Base-by-base conservation (phyloP, 2,113 vertebrate genomes). In the Vimba vimba region DNA sequence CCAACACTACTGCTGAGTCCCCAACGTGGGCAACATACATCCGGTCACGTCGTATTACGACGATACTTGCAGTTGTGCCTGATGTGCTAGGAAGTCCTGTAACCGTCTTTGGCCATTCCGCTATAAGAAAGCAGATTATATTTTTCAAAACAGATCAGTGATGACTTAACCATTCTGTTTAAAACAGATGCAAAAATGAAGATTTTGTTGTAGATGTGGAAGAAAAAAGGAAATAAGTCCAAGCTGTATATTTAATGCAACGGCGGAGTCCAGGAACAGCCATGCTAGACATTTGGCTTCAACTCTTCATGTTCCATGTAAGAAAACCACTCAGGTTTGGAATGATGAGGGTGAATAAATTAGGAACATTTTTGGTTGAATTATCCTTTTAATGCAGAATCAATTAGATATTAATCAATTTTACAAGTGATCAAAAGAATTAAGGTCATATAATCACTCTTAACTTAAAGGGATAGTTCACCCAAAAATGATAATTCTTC, bases 11-110 rank as follows among this genome's bases (percentile, higher is more conserved):
- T 0, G 97, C 98, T 0, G 98, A 99, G 91, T 99, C 98, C 0
- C 98, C 98, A 2, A 99, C 98, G 0, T 99, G 98, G 10, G 98
- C 98, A 30, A 99, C 97, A 4, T 96, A 99, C 96, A 99, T 97
- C 91, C 96, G 97, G 59, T 95, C 95, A 12, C 97, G 97, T 0
- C 98, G 96, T 89, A 99, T 98, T 88, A 99, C 97, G 0, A 99
- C 96, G 88, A 99, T 96, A 0, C 97, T 99, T 87, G 98, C 98
- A 3, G 98, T 99, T 64, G 98, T 99, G 62, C 98, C 98, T 0
- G 98, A 99, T 0, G 98, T 99, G 88, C 98, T 99, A 9, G 98
- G 98, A 66, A 99, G 96, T 17, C 98, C 98, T 0, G 97, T 99
- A 83, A 98, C 96, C 1, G 97, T 99, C 93, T 98, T 99, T 1